Conservation (phyloP, 2,888 invertebrate genomes). For the Parnassius orleans region DNA sequence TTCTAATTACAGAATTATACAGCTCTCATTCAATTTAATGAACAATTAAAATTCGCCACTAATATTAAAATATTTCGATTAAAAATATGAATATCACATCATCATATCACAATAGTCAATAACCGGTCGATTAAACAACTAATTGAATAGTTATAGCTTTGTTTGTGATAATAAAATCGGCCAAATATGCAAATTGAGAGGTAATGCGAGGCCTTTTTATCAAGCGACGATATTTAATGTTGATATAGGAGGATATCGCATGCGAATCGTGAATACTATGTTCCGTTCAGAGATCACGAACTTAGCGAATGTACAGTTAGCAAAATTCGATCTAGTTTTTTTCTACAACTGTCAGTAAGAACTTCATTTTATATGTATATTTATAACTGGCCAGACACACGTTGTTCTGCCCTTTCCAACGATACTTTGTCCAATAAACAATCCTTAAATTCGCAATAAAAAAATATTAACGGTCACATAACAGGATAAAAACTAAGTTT, state of each 20-base stretch:
- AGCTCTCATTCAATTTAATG: neutral
- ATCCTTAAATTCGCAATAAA: too few relatives aligned
- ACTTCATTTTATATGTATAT: too few relatives aligned
- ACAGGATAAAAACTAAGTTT: too few relatives aligned
- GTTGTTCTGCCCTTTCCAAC: too few relatives aligned
- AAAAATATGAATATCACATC: slow-evolving; percentile 1
- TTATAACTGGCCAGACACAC: too few relatives aligned
- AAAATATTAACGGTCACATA: too few relatives aligned
- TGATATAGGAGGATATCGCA: slow-evolving; percentile 11
- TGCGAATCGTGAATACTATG: slow-evolving; percentile 8
- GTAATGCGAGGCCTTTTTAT: slow-evolving; percentile 4
- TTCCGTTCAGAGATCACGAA: slow-evolving; percentile 11
- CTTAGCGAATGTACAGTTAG: slow-evolving; percentile 4
- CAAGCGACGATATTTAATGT: slow-evolving; percentile 8
- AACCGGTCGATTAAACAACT: slow-evolving; percentile 6
- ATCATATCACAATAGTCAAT: slow-evolving; percentile 1
- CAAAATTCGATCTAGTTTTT: neutral
- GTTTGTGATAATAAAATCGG: slow-evolving; percentile 7
- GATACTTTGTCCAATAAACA: too few relatives aligned
- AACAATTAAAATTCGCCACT: neutral
- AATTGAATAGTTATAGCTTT: slow-evolving; percentile 17
- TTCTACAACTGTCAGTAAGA: too few relatives aligned
- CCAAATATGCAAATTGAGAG: slow-evolving; percentile 5
- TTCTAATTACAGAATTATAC: too few relatives aligned
- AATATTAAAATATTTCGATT: slow-evolving; percentile 19